These are phyloP conservation scores for Leptestheria dahalacensis DNA, from an alignment of 1,140 invertebrate genomes.

Conservation along the genomic window DNA sequence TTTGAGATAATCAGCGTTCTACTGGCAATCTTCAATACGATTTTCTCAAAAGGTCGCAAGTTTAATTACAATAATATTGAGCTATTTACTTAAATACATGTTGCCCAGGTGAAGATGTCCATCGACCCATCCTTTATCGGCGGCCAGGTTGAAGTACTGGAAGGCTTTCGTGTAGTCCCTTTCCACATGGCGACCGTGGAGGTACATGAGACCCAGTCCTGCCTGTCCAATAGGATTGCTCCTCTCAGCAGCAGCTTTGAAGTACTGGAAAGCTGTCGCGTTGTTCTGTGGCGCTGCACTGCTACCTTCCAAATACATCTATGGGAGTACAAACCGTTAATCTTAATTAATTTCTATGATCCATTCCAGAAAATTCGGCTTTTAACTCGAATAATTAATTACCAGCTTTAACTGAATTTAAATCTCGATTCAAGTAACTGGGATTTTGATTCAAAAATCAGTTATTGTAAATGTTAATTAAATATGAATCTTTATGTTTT, in stretches of 20 bases:
- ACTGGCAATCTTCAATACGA: too few species aligned
- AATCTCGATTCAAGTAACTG: too few species aligned
- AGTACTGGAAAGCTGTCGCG: constrained; percentile 76
- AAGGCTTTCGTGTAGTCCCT: constrained; percentile 80
- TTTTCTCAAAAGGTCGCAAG: too few species aligned
- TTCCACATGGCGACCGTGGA: constrained; percentile 86
- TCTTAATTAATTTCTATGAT: too few species aligned
- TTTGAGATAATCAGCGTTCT: too few species aligned
- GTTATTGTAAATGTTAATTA: too few species aligned
- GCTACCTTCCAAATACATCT: constrained; percentile 94
- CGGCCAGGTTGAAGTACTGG: constrained; percentile 78
- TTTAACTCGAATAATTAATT: too few species aligned
- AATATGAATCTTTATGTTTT: too few species aligned
- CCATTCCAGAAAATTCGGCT: constrained; percentile 9
- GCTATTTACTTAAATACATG: constrained; percentile 87
- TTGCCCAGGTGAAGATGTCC: constrained; percentile 93
- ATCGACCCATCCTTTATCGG: constrained; percentile 91
- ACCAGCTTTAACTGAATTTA: too few species aligned
- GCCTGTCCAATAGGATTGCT: constrained; percentile 93
- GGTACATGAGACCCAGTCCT: constrained; percentile 91
- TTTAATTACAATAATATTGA: neutral
- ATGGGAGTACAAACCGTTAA: constrained; percentile 14
- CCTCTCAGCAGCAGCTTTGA: constrained; percentile 86
- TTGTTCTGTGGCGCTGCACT: constrained; percentile 82
- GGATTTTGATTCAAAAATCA: too few species aligned